Evolutionary conservation across 2,797 vertebrate species (phyloP).

Genomic region (Sarcophilus harrisii): DNA sequence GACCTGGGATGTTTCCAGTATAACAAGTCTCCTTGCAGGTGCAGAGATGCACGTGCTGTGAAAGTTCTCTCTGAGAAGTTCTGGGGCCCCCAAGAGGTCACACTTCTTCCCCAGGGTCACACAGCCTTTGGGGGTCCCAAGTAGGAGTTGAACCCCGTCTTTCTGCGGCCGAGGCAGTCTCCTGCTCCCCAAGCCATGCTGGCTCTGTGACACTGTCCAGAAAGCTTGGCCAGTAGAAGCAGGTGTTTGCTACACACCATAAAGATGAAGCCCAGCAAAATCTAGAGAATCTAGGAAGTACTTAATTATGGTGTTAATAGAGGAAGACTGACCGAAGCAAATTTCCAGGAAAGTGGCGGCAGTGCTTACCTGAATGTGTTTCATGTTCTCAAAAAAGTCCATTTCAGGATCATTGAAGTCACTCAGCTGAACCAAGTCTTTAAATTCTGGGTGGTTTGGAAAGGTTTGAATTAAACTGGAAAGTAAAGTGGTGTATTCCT

Average conservation of each 20-base stretch:
- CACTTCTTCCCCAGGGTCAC: neutral
- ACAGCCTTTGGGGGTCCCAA: neutral
- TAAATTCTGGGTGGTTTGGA: slow-evolving; percentile 91
- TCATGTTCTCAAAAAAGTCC: slow-evolving; percentile 99
- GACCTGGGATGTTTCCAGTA: too few relatives aligned
- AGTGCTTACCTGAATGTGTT: slow-evolving; percentile 95
- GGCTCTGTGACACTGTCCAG: slow-evolving; percentile 2
- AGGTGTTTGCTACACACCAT: neutral
- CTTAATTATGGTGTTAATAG: neutral
- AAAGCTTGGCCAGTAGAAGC: neutral
- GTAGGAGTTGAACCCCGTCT: neutral
- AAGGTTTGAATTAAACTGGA: slow-evolving; percentile 94
- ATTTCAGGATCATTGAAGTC: slow-evolving; percentile 93
- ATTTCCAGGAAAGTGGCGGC: neutral
- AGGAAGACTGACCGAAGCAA: neutral
- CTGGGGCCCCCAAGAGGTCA: too few relatives aligned
- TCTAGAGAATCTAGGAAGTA: neutral
- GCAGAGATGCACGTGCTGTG: too few relatives aligned
- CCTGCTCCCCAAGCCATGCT: too few relatives aligned
- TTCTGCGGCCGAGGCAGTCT: neutral
- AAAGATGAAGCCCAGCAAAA: slow-evolving; percentile 26
- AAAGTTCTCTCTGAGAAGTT: too few relatives aligned
- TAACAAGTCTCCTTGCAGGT: neutral
- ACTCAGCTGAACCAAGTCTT: slow-evolving; percentile 94
- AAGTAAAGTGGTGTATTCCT: slow-evolving; percentile 94